These are phyloP conservation scores for Crocodylus rhombifer DNA, from an alignment of 2,797 vertebrate genomes.

Conservation along the genomic window DNA sequence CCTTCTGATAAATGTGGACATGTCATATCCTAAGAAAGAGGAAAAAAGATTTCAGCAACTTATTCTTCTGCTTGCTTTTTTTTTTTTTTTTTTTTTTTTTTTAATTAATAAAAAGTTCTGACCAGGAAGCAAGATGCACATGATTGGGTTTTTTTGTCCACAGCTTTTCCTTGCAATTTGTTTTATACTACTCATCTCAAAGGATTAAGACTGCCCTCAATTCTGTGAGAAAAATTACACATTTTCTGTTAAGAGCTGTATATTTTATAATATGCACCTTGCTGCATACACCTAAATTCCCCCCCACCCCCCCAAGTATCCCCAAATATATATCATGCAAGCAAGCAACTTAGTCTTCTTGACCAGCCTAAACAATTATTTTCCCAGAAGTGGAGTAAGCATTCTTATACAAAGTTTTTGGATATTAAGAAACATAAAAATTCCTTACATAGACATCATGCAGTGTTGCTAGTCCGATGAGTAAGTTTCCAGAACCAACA, in stretches of 20 bases:
- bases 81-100: too few species aligned
- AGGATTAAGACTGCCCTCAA: neutral
- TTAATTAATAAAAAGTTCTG: neutral
- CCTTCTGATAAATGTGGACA: slow-evolving; percentile 98
- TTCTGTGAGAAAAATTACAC: neutral
- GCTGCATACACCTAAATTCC: neutral
- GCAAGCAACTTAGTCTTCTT: neutral
- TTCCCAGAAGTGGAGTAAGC: neutral
- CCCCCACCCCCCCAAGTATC: neutral
- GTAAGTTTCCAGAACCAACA: neutral
- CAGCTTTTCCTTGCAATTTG: neutral
- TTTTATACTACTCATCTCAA: neutral
- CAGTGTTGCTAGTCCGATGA: neutral
- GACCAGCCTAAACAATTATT: neutral
- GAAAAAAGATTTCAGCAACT: slow-evolving; percentile 43
- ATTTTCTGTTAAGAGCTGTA: rapidly evolving
- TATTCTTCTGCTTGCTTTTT: neutral
- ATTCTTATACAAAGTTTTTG: neutral
- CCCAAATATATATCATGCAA: rapidly evolving
- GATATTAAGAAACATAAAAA: neutral
- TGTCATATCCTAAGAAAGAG: slow-evolving; percentile 91
- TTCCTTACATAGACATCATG: rapidly evolving
- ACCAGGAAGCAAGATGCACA: neutral
- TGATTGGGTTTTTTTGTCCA: neutral
- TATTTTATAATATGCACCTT: rapidly evolving